Conservation (phyloP, 2,888 invertebrate species). For the Tholera decimalis region DNA sequence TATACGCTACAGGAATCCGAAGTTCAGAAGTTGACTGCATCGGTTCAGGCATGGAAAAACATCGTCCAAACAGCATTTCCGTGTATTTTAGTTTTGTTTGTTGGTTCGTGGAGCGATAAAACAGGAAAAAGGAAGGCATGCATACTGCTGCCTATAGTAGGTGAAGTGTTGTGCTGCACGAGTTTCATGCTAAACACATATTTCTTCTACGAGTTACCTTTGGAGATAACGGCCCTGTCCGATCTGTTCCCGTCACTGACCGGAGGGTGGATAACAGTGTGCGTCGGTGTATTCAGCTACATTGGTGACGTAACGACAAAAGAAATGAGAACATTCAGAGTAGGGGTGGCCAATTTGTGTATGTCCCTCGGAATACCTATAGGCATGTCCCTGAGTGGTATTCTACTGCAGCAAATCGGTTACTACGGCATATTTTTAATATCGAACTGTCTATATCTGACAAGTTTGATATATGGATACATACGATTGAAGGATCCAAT, state of each 20-base stretch:
- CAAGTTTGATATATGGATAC: slow-evolving; percentile 89
- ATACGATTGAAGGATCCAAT: slow-evolving; percentile 86
- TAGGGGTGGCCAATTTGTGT: slow-evolving; percentile 92
- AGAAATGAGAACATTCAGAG: slow-evolving; percentile 92
- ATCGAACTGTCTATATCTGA: slow-evolving; percentile 88
- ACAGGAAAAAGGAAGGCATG: slow-evolving; percentile 91
- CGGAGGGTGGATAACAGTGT: slow-evolving; percentile 92
- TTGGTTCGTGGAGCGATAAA: slow-evolving; percentile 93
- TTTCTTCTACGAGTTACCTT: slow-evolving; percentile 91
- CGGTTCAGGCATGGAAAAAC: slow-evolving; percentile 91
- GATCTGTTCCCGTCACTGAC: slow-evolving; percentile 91
- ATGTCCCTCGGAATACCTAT: slow-evolving; percentile 92
- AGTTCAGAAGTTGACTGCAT: slow-evolving; percentile 92
- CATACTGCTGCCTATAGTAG: slow-evolving; percentile 91
- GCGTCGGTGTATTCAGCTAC: slow-evolving; percentile 92
- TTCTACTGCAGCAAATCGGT: slow-evolving; percentile 87
- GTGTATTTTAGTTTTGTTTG: slow-evolving; percentile 90
- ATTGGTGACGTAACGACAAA: slow-evolving; percentile 92
- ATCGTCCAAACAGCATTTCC: slow-evolving; percentile 91
- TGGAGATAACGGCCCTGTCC: slow-evolving; percentile 90
- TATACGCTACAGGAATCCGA: slow-evolving; percentile 93
- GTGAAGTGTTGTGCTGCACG: slow-evolving; percentile 89
- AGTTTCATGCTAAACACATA: slow-evolving; percentile 91
- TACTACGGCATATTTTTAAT: slow-evolving; percentile 89
- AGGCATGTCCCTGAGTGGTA: slow-evolving; percentile 91